Conservation (phyloP, 2,797 vertebrate species). For the Uromys caudimaculatus region DNA sequence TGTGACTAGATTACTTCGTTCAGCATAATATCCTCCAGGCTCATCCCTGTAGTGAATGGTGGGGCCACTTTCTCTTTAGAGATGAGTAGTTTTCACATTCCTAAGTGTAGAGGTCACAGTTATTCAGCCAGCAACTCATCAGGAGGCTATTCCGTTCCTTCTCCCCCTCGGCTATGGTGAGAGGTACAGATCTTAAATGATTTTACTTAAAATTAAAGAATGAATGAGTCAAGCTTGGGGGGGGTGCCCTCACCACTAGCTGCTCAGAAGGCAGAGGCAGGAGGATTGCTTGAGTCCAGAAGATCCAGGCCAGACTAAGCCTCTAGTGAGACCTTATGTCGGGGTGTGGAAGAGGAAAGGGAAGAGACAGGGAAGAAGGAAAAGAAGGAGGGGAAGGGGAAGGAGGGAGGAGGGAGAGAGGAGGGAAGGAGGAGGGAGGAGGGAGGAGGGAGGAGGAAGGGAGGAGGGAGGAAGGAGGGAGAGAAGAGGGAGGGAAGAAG, state of each 20-base stretch:
- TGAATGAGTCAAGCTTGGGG: neutral
- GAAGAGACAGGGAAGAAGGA: too few species aligned
- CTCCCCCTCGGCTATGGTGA: neutral
- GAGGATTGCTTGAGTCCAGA: neutral
- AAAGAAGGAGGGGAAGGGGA: too few species aligned
- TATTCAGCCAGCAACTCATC: neutral
- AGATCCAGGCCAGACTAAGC: neutral
- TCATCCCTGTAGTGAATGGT: neutral
- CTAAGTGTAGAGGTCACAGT: neutral
- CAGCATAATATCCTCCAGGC: neutral
- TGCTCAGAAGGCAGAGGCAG: neutral
- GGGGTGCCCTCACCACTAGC: neutral
- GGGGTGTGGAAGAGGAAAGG: neutral
- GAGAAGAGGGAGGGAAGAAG: too few species aligned
- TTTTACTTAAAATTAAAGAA: neutral
- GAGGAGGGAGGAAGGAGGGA: neutral
- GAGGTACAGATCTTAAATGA: neutral
- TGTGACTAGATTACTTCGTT: neutral
- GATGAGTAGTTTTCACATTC: neutral
- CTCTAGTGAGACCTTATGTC: neutral
- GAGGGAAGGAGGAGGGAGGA: neutral
- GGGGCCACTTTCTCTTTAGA: neutral
- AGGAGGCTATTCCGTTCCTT: neutral
- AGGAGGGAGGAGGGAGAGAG: neutral
- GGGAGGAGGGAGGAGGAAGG: too few species aligned